Evolutionary conservation across 2,888 invertebrate genomes (phyloP).

Genomic region (Lasioglossum figueresi): DNA sequence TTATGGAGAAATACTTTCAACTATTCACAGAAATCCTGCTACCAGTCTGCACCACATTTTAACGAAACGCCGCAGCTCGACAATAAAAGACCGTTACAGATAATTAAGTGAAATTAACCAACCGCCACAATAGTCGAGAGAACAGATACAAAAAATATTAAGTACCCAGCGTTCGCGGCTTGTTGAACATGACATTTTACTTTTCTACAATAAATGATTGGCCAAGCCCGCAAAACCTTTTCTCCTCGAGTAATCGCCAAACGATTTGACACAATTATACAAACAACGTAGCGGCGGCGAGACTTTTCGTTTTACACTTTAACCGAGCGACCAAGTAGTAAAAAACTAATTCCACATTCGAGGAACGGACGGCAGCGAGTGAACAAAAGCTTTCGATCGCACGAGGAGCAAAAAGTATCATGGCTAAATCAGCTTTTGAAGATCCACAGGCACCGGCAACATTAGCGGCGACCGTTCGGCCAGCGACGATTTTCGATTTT

Average conservation of each 20-base stretch:
- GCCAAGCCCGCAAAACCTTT: not conserved
- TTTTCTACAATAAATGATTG: not conserved
- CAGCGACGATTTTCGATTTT: conserved; percentile 33
- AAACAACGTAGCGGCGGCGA: not conserved
- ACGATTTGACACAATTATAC: not conserved
- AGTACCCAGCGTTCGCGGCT: not conserved
- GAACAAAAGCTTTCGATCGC: conserved; percentile 1
- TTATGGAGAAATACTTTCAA: no score
- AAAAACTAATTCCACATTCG: not conserved
- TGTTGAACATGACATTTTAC: not conserved
- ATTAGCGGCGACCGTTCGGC: conserved; percentile 11
- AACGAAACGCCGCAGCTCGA: no score
- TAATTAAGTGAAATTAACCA: not conserved
- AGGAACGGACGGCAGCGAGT: not conserved
- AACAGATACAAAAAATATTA: not conserved
- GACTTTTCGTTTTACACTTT: conserved; percentile 3
- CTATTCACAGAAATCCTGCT: no score
- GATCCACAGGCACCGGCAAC: conserved; percentile 13
- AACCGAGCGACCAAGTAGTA: not conserved
- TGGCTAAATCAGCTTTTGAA: not conserved
- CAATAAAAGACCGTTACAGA: not conserved
- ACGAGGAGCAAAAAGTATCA: not conserved
- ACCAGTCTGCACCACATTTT: no score
- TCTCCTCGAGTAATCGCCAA: not conserved
- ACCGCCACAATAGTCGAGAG: not conserved